Evolutionary conservation across 1,140 invertebrate species (phyloP).

Genomic region (Andricus grossulariae): DNA sequence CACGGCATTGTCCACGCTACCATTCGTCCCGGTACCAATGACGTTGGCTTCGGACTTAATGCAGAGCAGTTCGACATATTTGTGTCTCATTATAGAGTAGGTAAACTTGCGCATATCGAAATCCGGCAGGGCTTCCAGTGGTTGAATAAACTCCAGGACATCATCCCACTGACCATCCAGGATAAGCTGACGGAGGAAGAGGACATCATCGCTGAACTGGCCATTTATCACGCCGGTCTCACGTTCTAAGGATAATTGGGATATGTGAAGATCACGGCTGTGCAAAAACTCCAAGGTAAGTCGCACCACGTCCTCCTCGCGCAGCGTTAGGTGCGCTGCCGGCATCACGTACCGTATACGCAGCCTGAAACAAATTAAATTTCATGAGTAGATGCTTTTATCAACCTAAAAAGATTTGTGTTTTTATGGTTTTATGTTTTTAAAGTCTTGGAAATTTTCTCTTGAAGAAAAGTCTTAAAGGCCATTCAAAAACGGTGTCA

Average conservation of each 20-base stretch:
- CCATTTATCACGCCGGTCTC: constrained; percentile 98
- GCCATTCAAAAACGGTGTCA: too few species aligned
- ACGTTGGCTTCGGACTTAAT: constrained; percentile 92
- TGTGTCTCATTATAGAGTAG: constrained; percentile 90
- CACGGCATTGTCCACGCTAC: constrained; percentile 92
- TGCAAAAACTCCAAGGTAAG: constrained; percentile 94
- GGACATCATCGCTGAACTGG: constrained; percentile 91
- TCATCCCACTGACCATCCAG: constrained; percentile 99
- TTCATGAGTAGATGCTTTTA: not conserved
- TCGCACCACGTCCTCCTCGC: constrained; percentile 94
- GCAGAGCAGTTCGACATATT: constrained; percentile 95
- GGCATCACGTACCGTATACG: constrained; percentile 84
- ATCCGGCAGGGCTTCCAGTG: constrained; percentile 87
- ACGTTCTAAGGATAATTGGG: constrained; percentile 93
- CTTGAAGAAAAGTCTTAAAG: too few species aligned
- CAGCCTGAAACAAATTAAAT: constrained; percentile 73
- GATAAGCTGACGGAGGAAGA: constrained; percentile 95
- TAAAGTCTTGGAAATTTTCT: too few species aligned
- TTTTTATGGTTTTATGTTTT: not conserved
- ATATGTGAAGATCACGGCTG: constrained; percentile 91
- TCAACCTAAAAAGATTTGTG: not conserved
- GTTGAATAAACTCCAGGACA: constrained; percentile 96
- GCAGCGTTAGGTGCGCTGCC: constrained; percentile 87
- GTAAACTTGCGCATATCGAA: constrained; percentile 90
- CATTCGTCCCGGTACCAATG: constrained; percentile 75